Base-by-base conservation (phyloP, 2,113 vertebrate species). In the Empidonax traillii region DNA sequence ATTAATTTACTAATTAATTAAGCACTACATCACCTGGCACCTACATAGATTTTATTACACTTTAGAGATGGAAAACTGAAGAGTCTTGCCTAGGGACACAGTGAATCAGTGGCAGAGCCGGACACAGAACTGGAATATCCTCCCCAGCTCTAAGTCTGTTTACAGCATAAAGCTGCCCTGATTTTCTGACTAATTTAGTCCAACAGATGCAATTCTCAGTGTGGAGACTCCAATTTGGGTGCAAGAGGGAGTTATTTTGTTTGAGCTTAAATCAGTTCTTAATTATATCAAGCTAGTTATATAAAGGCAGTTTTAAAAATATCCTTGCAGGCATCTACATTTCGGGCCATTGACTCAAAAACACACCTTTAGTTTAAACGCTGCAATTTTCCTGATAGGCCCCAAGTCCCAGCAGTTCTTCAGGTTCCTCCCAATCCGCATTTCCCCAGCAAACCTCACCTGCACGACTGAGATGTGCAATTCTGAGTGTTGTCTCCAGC, bases 1-100 rank as follows among this genome's bases (percentile, higher is more conserved):
- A 89, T 91, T 95, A 97, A 97, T 97, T 91, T 91, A 53, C 96
- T 93, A 94, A 89, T 96, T 95, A 90, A 95, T 87, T 94, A 97
- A 93, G 85, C 43, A 69, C 82, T 59, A 43, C 74, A 89, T 91
- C 89, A 91, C 88, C 88, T 80, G 83, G 63, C 77, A 95, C 71
- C 73, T 76, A 85, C 90, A 77, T 88, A 63, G 74, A 33, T 58
- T 93, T 86, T 90, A 96, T 92, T 93, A 75, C 92, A 87, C 85
- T 96, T 91, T 69, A 97, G 59, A 94, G 97, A 96, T 91, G 96
- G 93, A 94, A 97, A 88, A 96, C 79, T 44, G 92, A 90, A 73
- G 88, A 87, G 78, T 94, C 74, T 97, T 96, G 97, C 96, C 95
- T 95, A 96, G 95, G 95, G 95, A 94, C 86, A 92, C 27, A 28